These are phyloP conservation scores for Alethe castanea DNA, from an alignment of 2,113 vertebrate species.

Conservation along the genomic window DNA sequence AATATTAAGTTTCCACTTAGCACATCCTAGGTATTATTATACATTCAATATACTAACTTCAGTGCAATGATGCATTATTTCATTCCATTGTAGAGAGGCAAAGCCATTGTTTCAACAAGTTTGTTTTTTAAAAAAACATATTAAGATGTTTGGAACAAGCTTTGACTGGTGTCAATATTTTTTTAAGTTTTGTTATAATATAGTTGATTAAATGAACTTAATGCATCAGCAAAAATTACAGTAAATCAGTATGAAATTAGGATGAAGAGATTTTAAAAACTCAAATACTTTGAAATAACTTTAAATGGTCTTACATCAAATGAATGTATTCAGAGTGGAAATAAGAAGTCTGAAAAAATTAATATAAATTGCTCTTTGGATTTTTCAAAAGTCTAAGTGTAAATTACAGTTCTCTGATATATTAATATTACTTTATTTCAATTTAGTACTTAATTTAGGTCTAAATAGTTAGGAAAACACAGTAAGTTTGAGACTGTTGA, in stretches of 20 bases:
- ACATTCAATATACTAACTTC: neutral
- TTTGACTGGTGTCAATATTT: neutral
- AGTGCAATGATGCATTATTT: neutral
- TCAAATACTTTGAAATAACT: neutral
- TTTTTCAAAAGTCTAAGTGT: neutral
- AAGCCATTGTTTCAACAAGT: neutral
- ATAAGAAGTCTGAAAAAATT: neutral
- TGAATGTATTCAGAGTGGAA: neutral
- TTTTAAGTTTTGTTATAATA: neutral
- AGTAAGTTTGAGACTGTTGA: neutral
- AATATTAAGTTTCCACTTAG: neutral
- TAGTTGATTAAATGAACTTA: neutral
- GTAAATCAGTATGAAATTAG: neutral
- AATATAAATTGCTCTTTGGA: neutral
- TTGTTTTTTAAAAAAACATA: neutral
- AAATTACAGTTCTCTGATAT: neutral
- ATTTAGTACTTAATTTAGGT: neutral
- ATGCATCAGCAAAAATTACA: neutral
- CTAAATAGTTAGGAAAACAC: neutral
- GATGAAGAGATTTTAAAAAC: neutral
- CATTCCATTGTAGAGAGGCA: neutral
- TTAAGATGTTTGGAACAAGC: neutral
- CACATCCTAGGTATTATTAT: neutral
- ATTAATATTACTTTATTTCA: neutral
- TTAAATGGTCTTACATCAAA: neutral